Evolutionary conservation across 1,140 invertebrate species (phyloP).

Genomic region (Caenorhabditis tropicalis): DNA sequence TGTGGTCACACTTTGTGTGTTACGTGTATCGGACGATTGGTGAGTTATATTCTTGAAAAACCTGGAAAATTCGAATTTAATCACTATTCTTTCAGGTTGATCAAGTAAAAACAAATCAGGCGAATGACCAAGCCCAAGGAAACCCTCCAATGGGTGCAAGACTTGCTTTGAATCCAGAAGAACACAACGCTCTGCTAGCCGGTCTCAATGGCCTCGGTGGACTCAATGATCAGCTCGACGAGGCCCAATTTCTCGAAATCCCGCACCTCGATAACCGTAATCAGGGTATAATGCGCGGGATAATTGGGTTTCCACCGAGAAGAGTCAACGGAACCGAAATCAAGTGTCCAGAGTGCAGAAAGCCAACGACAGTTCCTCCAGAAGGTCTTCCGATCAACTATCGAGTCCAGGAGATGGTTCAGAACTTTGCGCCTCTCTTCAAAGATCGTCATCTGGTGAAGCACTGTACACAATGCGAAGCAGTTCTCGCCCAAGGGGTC

Average conservation of each 20-base stretch:
- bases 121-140: too few species aligned
- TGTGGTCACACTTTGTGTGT: constrained; percentile 36
- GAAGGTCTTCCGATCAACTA: constrained; percentile 45
- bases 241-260: neutral
- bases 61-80: neutral
- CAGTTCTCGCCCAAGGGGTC: neutral
- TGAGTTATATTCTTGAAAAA: neutral
- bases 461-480: neutral
- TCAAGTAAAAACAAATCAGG: constrained; percentile 11
- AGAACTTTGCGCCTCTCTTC: neutral
- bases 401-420: constrained; percentile 30
- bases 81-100: neutral
- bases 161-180: too few species aligned
- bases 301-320: neutral
- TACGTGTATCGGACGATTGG: constrained; percentile 24
- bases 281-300: neutral
- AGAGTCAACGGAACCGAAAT: neutral
- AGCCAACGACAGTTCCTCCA: neutral
- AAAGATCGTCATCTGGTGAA: constrained; percentile 24
- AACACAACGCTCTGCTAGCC: neutral
- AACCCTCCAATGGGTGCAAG: too few species aligned
- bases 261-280: neutral
- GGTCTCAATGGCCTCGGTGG: neutral
- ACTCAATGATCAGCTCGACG: neutral
- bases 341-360: constrained; percentile 45